phyloP scores from a whole-genome alignment of 2,797 vertebrate genomes.

The Enteromius trimaculatus region DNA sequence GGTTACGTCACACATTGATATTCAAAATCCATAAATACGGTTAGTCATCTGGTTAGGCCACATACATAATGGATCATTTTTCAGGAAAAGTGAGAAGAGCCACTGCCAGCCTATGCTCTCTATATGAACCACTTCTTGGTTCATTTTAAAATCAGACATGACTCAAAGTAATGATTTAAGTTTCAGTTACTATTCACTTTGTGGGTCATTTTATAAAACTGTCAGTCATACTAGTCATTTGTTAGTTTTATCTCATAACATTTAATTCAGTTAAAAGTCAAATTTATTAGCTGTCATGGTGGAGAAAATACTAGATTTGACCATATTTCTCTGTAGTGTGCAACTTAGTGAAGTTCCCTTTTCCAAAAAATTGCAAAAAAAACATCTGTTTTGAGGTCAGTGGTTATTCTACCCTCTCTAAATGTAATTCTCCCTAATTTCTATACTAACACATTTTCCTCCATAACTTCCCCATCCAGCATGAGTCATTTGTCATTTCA shows the following conservation, averaged over 20 bases:
- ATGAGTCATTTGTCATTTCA: conserved; percentile 31
- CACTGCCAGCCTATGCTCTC: background rate
- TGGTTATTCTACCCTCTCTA: background rate
- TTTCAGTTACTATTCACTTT: background rate
- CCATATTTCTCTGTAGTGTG: background rate
- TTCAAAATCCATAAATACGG: background rate
- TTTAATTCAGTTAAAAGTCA: background rate
- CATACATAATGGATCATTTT: background rate
- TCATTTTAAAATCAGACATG: background rate
- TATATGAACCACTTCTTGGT: background rate
- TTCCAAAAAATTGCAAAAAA: background rate
- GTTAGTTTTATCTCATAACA: background rate
- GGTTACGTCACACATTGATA: too few relatives aligned
- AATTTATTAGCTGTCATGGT: background rate
- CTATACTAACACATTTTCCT: conserved; percentile 25
- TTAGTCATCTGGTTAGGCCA: background rate
- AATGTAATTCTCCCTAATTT: background rate
- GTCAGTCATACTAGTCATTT: background rate
- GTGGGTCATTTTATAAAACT: background rate
- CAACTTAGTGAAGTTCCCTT: background rate
- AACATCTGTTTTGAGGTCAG: background rate
- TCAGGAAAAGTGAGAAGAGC: background rate
- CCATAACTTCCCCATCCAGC: background rate
- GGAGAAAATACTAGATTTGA: background rate
- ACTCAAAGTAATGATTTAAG: background rate